phyloP scores from a whole-genome alignment of 2,888 invertebrate genomes.

The Melieria omissa region DNA sequence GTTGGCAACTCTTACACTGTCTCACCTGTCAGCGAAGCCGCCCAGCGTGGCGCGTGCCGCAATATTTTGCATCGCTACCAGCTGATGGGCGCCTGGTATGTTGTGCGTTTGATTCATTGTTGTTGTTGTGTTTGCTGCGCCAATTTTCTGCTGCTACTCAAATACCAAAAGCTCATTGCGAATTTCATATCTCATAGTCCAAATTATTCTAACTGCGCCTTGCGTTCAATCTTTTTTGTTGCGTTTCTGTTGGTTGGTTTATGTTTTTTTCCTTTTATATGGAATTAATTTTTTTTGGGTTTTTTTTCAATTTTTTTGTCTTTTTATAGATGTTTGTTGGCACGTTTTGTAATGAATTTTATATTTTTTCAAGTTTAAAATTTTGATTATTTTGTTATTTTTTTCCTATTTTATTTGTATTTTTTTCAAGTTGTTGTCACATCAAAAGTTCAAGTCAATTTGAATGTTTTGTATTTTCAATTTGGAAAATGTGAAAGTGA shows the following conservation, averaged over 20 bases:
- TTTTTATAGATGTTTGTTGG: too few relatives aligned
- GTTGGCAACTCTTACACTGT: too few relatives aligned
- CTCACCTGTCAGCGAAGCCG: background rate
- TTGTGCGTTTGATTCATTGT: background rate
- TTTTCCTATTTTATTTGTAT: too few relatives aligned
- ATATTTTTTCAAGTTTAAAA: too few relatives aligned
- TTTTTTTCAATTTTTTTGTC: background rate
- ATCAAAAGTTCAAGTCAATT: too few relatives aligned
- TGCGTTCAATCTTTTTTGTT: background rate
- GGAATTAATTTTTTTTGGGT: background rate
- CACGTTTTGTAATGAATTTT: too few relatives aligned
- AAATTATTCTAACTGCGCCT: background rate
- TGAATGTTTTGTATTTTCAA: too few relatives aligned
- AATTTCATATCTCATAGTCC: background rate
- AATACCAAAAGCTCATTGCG: too few relatives aligned
- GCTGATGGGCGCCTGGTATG: background rate
- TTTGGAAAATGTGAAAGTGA: too few relatives aligned
- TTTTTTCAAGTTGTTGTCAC: too few relatives aligned
- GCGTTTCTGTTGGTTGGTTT: background rate
- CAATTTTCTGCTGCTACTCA: too few relatives aligned
- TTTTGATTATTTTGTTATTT: too few relatives aligned
- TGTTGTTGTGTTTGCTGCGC: background rate
- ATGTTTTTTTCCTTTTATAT: background rate
- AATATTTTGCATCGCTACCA: background rate
- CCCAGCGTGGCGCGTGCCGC: background rate